Evolutionary conservation across 2,797 vertebrate genomes (phyloP).

Genomic region (Lutjanus campechanus): DNA sequence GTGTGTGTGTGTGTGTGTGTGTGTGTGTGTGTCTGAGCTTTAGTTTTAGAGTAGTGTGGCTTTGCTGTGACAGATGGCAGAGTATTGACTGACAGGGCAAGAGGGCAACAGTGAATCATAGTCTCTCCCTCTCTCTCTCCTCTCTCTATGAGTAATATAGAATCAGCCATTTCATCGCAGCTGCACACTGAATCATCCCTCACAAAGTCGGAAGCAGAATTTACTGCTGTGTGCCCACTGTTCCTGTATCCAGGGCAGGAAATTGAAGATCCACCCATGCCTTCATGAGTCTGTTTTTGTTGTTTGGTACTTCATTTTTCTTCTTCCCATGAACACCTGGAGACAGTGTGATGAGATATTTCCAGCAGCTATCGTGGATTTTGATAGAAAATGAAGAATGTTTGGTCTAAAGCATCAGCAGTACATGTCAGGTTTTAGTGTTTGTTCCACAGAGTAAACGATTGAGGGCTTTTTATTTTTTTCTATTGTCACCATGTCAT

Average conservation of each 20-base stretch:
- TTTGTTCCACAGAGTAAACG: neutral
- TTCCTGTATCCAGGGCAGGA: constrained; percentile 43
- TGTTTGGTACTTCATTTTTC: constrained; percentile 22
- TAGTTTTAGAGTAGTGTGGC: constrained; percentile 43
- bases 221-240: constrained; percentile 9
- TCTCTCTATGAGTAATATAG: constrained; percentile 46
- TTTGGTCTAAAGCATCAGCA: constrained; percentile 13
- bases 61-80: constrained; percentile 78
- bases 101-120: constrained; percentile 65
- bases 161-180: constrained; percentile 62
- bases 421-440: constrained; percentile 23
- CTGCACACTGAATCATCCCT: constrained; percentile 59
- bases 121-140: constrained; percentile 24
- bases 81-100: constrained; percentile 64
- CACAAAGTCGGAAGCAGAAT: constrained; percentile 29
- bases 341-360: constrained; percentile 23
- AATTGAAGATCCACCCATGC: constrained; percentile 19
- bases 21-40: constrained; percentile 29
- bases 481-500: neutral
- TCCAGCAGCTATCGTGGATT: neutral
- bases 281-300: constrained; percentile 17
- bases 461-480: neutral
- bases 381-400: constrained; percentile 11
- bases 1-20: neutral
- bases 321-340: constrained; percentile 7